These are phyloP conservation scores for Psittacula cyanocephala DNA, from an alignment of 2,113 vertebrate genomes.

Conservation along the genomic window DNA sequence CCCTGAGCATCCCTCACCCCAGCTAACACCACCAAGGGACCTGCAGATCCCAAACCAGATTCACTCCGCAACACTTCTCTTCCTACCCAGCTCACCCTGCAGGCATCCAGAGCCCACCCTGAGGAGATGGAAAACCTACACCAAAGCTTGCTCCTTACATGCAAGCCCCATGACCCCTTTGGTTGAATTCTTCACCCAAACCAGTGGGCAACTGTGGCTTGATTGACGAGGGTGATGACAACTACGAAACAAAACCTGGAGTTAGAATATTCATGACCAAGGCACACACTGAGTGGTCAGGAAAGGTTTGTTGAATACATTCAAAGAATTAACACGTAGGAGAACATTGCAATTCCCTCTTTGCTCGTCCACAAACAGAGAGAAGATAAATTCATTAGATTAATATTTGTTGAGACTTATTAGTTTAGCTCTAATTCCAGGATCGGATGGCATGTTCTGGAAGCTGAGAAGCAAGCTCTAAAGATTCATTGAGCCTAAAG, in stretches of 20 bases:
- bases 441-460: conserved; percentile 25
- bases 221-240: not conserved
- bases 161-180: fast-evolving
- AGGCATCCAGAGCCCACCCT: fast-evolving
- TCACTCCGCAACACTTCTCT: not conserved
- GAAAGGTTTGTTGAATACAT: conserved; percentile 32
- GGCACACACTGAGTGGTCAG: not conserved
- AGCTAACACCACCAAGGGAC: not conserved
- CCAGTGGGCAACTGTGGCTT: fast-evolving
- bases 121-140: not conserved
- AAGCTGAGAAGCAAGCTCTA: not conserved
- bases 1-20: not conserved
- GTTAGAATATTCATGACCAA: not conserved
- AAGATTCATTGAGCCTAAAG: not conserved
- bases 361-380: conserved; percentile 48
- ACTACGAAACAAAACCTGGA: not conserved
- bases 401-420: conserved; percentile 63
- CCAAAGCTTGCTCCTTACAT: not conserved
- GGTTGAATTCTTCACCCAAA: not conserved
- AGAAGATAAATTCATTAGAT: conserved; percentile 56
- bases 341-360: conserved; percentile 44
- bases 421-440: conserved; percentile 57
- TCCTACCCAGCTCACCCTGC: not conserved
- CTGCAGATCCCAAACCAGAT: not conserved
- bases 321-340: conserved; percentile 18